phyloP scores from a whole-genome alignment of 2,113 vertebrate genomes.

The Orientallactaga bullata region DNA sequence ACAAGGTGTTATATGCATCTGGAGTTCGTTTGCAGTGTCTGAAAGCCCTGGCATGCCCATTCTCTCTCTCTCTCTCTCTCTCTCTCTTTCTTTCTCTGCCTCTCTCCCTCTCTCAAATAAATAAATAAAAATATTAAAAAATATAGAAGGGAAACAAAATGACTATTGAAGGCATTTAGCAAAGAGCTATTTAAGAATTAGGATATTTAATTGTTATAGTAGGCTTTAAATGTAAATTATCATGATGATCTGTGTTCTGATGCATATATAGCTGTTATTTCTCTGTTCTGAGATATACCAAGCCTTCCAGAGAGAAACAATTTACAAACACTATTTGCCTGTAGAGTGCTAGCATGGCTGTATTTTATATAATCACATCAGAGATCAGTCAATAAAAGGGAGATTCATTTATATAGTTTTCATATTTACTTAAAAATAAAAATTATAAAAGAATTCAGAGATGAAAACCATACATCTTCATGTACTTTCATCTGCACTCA shows the following conservation, averaged over 20 bases:
- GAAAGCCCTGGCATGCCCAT: too few species aligned
- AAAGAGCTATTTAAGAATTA: conserved; percentile 62
- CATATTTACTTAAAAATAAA: conserved; percentile 54
- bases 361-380: conserved; percentile 37
- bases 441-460: conserved; percentile 19
- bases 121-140: too few species aligned
- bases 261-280: conserved; percentile 56
- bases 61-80: too few species aligned
- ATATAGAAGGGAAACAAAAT: conserved; percentile 46
- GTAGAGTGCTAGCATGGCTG: not conserved
- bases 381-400: conserved; percentile 47
- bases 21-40: too few species aligned
- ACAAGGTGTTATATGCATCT: too few species aligned
- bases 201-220: conserved; percentile 48
- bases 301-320: conserved; percentile 36
- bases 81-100: too few species aligned
- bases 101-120: too few species aligned
- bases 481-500: conserved; percentile 2
- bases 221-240: conserved; percentile 49
- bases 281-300: conserved; percentile 59
- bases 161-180: conserved; percentile 58
- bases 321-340: not conserved
- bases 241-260: conserved; percentile 55
- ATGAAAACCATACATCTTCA: conserved; percentile 24
- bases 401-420: not conserved